Percentiles rank a stretch among this genome's conserved stretches.
These are phyloP conservation scores for Trichogramma pretiosum DNA, from an alignment of 1,140 invertebrate species.

Conservation along the genomic window DNA sequence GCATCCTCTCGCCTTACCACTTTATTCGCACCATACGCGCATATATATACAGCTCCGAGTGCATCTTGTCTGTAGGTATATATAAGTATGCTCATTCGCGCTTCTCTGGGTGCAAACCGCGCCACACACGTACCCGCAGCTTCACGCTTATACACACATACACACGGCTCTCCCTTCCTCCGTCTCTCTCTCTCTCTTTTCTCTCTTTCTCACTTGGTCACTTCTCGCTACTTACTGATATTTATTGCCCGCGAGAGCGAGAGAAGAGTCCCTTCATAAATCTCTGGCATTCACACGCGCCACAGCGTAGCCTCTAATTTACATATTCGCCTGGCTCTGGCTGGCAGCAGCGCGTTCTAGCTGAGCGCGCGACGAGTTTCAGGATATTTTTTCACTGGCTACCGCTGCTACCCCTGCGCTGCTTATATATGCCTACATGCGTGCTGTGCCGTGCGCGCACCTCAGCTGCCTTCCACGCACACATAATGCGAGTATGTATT, in stretches of 20 bases:
- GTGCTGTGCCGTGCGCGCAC: conserved; percentile 9
- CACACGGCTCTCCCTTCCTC: background rate
- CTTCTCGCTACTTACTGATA: conserved; percentile 40
- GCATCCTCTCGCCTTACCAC: no score
- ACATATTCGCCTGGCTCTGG: conserved; percentile 29
- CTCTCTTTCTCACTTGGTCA: background rate
- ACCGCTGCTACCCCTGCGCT: background rate
- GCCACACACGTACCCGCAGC: background rate
- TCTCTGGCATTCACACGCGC: conserved; percentile 42
- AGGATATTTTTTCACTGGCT: background rate
- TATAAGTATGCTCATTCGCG: background rate
- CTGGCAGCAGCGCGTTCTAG: background rate
- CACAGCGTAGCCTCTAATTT: conserved; percentile 41
- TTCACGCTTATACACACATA: no score
- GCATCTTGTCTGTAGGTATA: background rate
- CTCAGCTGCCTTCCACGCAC: background rate
- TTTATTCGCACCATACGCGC: background rate
- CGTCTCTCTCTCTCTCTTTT: background rate
- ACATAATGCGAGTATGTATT: no score
- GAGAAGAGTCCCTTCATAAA: conserved; percentile 38
- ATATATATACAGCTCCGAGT: no score
- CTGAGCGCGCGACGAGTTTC: background rate
- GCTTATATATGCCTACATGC: no score
- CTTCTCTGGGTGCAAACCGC: background rate
- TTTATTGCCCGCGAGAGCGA: conserved; percentile 41